Percentiles rank a stretch among this genome's conserved stretches.
Evolutionary conservation across 2,888 invertebrate genomes (phyloP).

Genomic region (Gari tellinella): DNA sequence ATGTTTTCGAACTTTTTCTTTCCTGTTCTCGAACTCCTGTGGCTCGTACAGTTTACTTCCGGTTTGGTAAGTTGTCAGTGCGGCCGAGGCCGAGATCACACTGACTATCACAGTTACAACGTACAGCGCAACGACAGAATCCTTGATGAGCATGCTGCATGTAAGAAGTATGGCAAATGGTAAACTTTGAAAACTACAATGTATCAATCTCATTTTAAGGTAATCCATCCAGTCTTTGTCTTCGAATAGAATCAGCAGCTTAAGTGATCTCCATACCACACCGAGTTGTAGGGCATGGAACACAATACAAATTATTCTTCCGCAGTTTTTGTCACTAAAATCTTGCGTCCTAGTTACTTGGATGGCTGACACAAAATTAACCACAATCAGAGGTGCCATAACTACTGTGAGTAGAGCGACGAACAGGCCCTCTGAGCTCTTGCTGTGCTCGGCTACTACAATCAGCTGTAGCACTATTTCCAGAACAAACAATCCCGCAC

Average conservation of each 20-base stretch:
- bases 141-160: conserved; percentile 43
- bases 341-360: conserved; percentile 64
- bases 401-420: conserved; percentile 54
- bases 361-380: conserved; percentile 68
- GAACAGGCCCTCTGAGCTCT: conserved; percentile 42
- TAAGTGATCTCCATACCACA: conserved; percentile 69
- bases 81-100: conserved; percentile 49
- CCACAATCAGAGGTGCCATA: conserved; percentile 59
- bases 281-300: conserved; percentile 72
- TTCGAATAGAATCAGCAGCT: conserved; percentile 62
- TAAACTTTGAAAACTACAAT: conserved; percentile 67
- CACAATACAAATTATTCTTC: conserved; percentile 59
- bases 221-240: conserved; percentile 67
- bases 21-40: conserved; percentile 51
- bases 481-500: conserved; percentile 44
- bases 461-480: conserved; percentile 62
- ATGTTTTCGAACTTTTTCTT: conserved; percentile 38
- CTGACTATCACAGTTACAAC: conserved; percentile 50
- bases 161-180: conserved; percentile 61
- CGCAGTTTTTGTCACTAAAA: conserved; percentile 54
- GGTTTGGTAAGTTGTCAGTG: conserved; percentile 55
- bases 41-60: conserved; percentile 54
- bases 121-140: conserved; percentile 28
- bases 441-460: conserved; percentile 37
- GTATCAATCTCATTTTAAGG: conserved; percentile 66